Percentiles rank a stretch among this genome's conserved stretches.
These are phyloP conservation scores for Labroides dimidiatus DNA, from an alignment of 2,797 vertebrate species.

Conservation along the genomic window DNA sequence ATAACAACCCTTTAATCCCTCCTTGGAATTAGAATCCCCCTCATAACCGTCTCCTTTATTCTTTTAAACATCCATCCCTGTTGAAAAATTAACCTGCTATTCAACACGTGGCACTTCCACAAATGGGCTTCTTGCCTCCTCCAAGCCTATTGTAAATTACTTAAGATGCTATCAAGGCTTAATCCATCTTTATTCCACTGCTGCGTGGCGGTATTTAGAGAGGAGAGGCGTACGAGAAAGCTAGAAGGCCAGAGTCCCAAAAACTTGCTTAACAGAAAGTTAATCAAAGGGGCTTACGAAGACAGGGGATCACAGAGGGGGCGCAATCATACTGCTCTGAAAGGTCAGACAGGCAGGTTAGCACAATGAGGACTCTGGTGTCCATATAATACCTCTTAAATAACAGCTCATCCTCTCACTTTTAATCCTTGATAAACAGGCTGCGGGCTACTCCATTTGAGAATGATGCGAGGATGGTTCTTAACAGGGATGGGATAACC, in stretches of 20 bases:
- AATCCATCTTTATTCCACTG: slow-evolving; percentile 90
- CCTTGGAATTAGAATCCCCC: slow-evolving; percentile 87
- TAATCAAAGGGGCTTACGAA: slow-evolving; percentile 87
- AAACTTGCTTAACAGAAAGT: slow-evolving; percentile 96
- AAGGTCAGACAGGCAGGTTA: slow-evolving; percentile 77
- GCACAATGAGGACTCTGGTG: slow-evolving; percentile 77
- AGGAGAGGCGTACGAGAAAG: slow-evolving; percentile 72
- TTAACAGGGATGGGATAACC: slow-evolving; percentile 51
- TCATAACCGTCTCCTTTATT: slow-evolving; percentile 87
- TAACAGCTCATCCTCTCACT: slow-evolving; percentile 84
- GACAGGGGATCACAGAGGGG: slow-evolving; percentile 87
- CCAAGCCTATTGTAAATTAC: slow-evolving; percentile 94
- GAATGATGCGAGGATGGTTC: slow-evolving; percentile 76
- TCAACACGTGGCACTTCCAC: slow-evolving; percentile 88
- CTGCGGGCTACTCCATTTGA: slow-evolving; percentile 83
- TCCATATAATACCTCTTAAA: slow-evolving; percentile 81
- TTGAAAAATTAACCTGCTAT: slow-evolving; percentile 95
- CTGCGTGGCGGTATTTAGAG: slow-evolving; percentile 86
- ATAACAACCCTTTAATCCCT: slow-evolving; percentile 93
- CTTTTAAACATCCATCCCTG: slow-evolving; percentile 90
- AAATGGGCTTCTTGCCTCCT: slow-evolving; percentile 90
- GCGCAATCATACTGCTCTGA: slow-evolving; percentile 61
- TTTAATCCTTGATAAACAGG: slow-evolving; percentile 95
- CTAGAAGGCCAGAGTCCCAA: slow-evolving; percentile 85
- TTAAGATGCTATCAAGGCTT: slow-evolving; percentile 95